Evolutionary conservation across 1,140 invertebrate genomes (phyloP).

Genomic region (Andricus grossulariae): DNA sequence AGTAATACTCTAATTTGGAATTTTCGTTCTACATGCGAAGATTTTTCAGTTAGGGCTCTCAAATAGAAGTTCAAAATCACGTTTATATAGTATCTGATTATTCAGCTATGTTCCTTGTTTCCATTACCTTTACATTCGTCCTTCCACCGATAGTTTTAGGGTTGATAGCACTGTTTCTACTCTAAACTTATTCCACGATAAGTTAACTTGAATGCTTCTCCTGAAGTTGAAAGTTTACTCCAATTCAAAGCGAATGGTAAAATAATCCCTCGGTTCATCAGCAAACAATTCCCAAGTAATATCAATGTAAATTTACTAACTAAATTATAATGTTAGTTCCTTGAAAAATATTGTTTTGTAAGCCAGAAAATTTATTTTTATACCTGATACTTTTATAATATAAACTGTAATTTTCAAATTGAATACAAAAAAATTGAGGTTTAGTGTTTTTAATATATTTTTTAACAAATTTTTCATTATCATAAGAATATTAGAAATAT

Average conservation of each 20-base stretch:
- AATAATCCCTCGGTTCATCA: slow-evolving; percentile 3
- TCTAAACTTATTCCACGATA: slow-evolving; percentile 20
- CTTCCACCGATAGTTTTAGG: background rate
- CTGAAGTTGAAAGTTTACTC: slow-evolving; percentile 19
- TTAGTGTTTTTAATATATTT: too few species aligned
- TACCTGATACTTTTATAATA: too few species aligned
- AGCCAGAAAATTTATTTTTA: background rate
- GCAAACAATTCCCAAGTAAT: background rate
- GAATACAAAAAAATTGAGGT: too few species aligned
- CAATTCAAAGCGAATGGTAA: slow-evolving; percentile 7
- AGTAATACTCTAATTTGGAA: too few species aligned
- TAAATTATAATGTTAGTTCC: background rate
- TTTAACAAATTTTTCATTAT: too few species aligned
- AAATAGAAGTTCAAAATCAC: background rate
- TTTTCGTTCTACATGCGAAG: too few species aligned
- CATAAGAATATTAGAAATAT: too few species aligned
- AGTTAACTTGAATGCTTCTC: slow-evolving; percentile 17
- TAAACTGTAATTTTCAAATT: too few species aligned
- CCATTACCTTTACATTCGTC: background rate
- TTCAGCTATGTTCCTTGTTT: background rate
- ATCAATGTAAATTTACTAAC: slow-evolving; percentile 5
- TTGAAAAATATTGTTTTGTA: background rate
- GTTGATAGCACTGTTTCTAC: slow-evolving; percentile 12
- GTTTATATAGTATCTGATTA: slow-evolving; percentile 1
- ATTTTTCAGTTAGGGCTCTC: background rate